phyloP scores from a whole-genome alignment of 2,113 vertebrate species.

The Paramisgurnus dabryanus region DNA sequence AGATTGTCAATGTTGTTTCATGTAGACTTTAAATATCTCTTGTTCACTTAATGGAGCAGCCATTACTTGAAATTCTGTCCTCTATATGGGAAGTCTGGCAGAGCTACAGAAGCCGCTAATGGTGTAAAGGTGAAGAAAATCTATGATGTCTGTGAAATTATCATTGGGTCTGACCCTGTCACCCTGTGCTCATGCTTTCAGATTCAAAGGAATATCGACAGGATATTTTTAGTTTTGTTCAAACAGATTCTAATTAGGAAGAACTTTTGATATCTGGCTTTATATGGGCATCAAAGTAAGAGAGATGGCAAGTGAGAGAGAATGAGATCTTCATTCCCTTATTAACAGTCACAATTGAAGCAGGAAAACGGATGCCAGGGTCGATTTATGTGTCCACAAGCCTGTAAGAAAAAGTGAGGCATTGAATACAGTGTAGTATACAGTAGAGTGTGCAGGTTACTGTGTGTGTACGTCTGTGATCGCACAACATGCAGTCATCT shows the following conservation, averaged over 20 bases:
- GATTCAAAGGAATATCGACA: slow-evolving; percentile 30
- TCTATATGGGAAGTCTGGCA: slow-evolving; percentile 13
- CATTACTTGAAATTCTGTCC: slow-evolving; percentile 12
- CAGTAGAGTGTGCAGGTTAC: neutral
- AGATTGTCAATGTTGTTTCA: neutral
- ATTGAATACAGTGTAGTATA: slow-evolving; percentile 9
- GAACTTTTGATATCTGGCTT: slow-evolving; percentile 47
- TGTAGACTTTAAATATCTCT: neutral
- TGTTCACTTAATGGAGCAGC: slow-evolving; percentile 2
- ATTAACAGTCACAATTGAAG: slow-evolving; percentile 37
- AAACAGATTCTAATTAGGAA: slow-evolving; percentile 33
- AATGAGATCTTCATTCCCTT: slow-evolving; percentile 18
- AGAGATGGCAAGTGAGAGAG: slow-evolving; percentile 21
- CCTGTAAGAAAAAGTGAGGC: slow-evolving; percentile 3
- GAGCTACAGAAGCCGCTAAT: slow-evolving; percentile 8
- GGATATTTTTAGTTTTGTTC: slow-evolving; percentile 43
- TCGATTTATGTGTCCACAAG: slow-evolving; percentile 2
- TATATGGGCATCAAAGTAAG: slow-evolving; percentile 28
- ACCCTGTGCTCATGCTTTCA: neutral
- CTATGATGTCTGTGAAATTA: slow-evolving; percentile 25
- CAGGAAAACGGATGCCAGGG: slow-evolving; percentile 21
- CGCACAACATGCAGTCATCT: neutral
- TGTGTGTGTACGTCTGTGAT: neutral
- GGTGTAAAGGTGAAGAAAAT: slow-evolving; percentile 3
- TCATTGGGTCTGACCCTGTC: neutral